phyloP scores from a whole-genome alignment of 2,113 vertebrate species.

The Zosterops lateralis region DNA sequence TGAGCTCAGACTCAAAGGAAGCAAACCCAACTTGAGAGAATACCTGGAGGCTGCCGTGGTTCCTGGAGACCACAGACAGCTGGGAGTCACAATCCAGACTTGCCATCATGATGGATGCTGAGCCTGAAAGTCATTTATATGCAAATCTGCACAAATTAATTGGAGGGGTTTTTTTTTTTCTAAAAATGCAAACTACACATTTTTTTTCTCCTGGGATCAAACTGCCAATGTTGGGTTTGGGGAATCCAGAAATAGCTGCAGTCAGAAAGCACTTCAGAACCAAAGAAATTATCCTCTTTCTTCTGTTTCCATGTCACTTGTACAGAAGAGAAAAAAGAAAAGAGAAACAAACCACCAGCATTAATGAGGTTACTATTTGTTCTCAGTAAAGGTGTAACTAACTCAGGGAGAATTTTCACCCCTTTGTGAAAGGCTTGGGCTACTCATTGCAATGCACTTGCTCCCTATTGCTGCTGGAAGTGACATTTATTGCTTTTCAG shows the following conservation, averaged over 20 bases:
- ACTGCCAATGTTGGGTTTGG: neutral
- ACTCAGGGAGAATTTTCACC: neutral
- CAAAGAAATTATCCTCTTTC: neutral
- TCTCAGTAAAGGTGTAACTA: neutral
- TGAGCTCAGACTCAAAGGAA: neutral
- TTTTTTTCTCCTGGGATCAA: slow-evolving; percentile 2
- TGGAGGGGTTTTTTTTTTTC: neutral
- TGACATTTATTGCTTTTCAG: slow-evolving; percentile 67
- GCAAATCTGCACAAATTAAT: slow-evolving; percentile 16
- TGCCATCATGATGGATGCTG: neutral
- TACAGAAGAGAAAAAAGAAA: neutral
- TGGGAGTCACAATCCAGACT: neutral
- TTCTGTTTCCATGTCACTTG: neutral
- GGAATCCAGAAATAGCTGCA: neutral
- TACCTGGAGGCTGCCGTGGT: neutral
- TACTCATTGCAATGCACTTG: neutral
- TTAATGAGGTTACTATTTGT: neutral
- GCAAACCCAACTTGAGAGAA: neutral
- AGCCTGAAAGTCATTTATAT: slow-evolving; percentile 26
- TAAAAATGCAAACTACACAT: neutral
- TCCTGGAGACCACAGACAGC: neutral
- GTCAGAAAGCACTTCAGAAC: neutral
- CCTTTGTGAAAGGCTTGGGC: neutral
- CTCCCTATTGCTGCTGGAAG: slow-evolving; percentile 69
- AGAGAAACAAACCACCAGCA: neutral